Evolutionary conservation across 2,888 invertebrate genomes (phyloP), one percentile per base, ranked within the genome.

Genomic region (Diaphora mendica): DNA sequence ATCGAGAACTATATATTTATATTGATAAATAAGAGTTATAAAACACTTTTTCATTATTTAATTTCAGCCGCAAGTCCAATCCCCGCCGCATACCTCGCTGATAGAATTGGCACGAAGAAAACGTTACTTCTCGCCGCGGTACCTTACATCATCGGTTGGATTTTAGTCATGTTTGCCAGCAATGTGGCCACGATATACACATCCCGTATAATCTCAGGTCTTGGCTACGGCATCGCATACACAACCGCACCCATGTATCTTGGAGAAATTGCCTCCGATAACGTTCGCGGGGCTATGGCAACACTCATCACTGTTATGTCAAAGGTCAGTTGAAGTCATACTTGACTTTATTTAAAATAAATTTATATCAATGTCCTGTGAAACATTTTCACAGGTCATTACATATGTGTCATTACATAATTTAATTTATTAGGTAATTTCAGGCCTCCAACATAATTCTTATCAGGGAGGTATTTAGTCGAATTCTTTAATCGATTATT

Each of bases 81-180:
- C n/a, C 91, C 96, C 7, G 97, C 97, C 0, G 96, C 97, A 0
- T 95, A 96, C 83, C 90, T 97, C 68, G 96, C 97, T 59, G 97
- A 97, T 91, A 93, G 95, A 76, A 94, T 97, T 74, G 97, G 97
- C 26, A 95, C 97, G 9, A 97, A 97, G 89, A 95, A 92, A 80
- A 96, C 97, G 0, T 94, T 97, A 0, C 91, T 97, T 17, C 89
- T 96, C 23, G 96, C 97, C 0, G 94, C 96, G 0, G 87, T 97
- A 1, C 97, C 97, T 0, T 96, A 97, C 84, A 96, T 96, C 79
- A 84, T 96, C 23, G 96, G 97, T 64, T 97, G 97, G 97, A 91
- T 97, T 70, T 92, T 97, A 73, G 96, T 97, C 73, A 96, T 97
- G 88, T 88, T 96, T 70, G 97, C 97, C 0, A 91, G 92, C 80